Base-by-base conservation (phyloP, 2,797 vertebrate genomes). In the Pangasius sanitwongsei region DNA sequence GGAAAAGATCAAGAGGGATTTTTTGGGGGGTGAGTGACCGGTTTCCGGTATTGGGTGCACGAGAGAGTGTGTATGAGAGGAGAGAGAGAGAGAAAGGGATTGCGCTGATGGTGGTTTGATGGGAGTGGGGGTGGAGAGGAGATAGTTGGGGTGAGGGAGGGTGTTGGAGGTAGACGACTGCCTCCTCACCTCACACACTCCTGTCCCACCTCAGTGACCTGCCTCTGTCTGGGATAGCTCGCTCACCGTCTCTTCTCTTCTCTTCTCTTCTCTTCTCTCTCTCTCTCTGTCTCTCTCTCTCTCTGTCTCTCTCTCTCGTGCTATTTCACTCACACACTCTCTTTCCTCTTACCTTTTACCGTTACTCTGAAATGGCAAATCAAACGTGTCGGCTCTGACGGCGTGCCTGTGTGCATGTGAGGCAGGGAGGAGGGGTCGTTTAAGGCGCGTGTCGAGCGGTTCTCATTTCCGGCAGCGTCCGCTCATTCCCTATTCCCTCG, bases 381-480 rank as follows among this genome's bases (percentile, higher is more conserved):
- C 95, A 95, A 95, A 96, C 96, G 95, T 87, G 78, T 86, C 18
- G 86, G 74, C 63, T 83, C 86, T 86, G 89, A 83, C 84, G 16
- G 96, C 96, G 7, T 61, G 86, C 85, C 57, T 70, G 74, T 81
- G 70, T 69, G 74, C 34, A 92, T 92, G 91, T 84, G 91, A 92
- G 93, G 86, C 89, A 48, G 95, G 95, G 95, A 94, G 95, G 94
- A 95, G 96, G 96, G 75, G 85, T 87, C 50, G 81, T 90, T 67
- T 80, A 88, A 90, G 89, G 77, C 92, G 88, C 92, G 91, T 92
- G 94, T 92, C 96, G 96, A 97, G 94, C 96, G 95, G 94, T 91
- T 98, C 96, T 96, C 96, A 96, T 97, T 98, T 97, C 97, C 97
- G 96, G 97, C 97, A 98, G 97, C 96, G 96, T 97, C 95, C 96